Conservation (phyloP, 2,888 invertebrate genomes). For the Rosalia funebris region DNA sequence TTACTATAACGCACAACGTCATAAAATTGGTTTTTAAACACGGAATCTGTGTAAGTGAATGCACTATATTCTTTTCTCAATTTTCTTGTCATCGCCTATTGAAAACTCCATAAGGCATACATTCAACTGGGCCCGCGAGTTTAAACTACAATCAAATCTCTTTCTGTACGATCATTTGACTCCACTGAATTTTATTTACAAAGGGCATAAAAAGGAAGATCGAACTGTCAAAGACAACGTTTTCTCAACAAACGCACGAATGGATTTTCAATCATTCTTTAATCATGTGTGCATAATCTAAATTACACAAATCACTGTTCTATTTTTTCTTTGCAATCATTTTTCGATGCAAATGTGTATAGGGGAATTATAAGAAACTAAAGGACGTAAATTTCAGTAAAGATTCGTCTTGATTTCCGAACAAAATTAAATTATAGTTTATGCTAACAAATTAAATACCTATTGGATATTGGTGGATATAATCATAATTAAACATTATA, state of each 20-base stretch:
- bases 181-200: slow-evolving; percentile 24
- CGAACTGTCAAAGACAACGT: slow-evolving; percentile 51
- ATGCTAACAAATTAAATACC: too few relatives aligned
- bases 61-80: too few relatives aligned
- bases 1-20: too few relatives aligned
- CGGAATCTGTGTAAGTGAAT: too few relatives aligned
- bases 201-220: slow-evolving; percentile 34
- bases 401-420: too few relatives aligned
- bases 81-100: too few relatives aligned
- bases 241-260: slow-evolving; percentile 47
- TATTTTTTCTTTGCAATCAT: slow-evolving; percentile 11
- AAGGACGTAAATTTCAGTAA: too few relatives aligned
- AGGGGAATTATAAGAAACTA: neutral
- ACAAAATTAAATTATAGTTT: too few relatives aligned
- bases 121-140: neutral
- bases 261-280: slow-evolving; percentile 52
- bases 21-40: too few relatives aligned
- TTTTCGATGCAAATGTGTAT: slow-evolving; percentile 6
- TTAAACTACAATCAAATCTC: slow-evolving; percentile 7
- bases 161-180: slow-evolving; percentile 10
- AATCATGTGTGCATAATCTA: slow-evolving; percentile 55
- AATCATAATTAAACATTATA: too few relatives aligned
- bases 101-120: too few relatives aligned
- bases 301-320: slow-evolving; percentile 41
- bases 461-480: too few relatives aligned